Base-by-base conservation (phyloP, 2,888 invertebrate species). In the Polyploca ridens region DNA sequence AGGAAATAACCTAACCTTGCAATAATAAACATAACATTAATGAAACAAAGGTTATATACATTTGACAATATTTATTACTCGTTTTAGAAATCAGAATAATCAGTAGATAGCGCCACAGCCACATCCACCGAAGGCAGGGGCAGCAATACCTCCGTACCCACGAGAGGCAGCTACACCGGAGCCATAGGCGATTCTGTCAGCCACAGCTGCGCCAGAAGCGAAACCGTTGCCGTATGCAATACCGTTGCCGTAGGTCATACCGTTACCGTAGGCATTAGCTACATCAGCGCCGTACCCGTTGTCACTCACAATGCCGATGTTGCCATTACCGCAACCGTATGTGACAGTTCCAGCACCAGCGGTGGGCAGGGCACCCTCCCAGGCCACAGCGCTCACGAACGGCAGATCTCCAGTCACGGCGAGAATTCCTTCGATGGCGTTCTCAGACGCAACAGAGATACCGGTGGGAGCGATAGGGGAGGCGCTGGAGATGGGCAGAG, bases 381-480 rank as follows among this genome's bases (percentile, higher is more conserved):
- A 66, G 57, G 78, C 79, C 0, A 85, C 84, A 5, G 85, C 79
- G 3, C 82, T 82, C 11, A 87, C 44, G 77, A 84, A 85, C 0
- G 87, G 87, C 33, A 86, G 64, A 54, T 83, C 69, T 0, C 86
- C 87, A 61, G 68, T 70, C 0, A 84, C 79, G 5, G 73, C 67
- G 19, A 86, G 62, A 4, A 75, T 68, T 0, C 87, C 87, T 63
- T 84, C 81, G 0, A 86, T 73, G 19, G 78, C 69, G 46, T 82
- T 81, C 41, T 87, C 86, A 11, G 85, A 81, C 3, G 78, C 64
- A 0, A 87, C 72, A 5, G 71, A 71, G 4, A 88, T 69, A 4
- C 85, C 85, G 33, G 67, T 78, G 0, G 86, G 83, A 5, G 76
- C 67, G 27, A 82, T 79, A 0, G 82, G 81, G 2, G 86, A 85